Base-by-base conservation (phyloP, 2,113 vertebrate genomes). In the Dryoscopus gambensis region DNA sequence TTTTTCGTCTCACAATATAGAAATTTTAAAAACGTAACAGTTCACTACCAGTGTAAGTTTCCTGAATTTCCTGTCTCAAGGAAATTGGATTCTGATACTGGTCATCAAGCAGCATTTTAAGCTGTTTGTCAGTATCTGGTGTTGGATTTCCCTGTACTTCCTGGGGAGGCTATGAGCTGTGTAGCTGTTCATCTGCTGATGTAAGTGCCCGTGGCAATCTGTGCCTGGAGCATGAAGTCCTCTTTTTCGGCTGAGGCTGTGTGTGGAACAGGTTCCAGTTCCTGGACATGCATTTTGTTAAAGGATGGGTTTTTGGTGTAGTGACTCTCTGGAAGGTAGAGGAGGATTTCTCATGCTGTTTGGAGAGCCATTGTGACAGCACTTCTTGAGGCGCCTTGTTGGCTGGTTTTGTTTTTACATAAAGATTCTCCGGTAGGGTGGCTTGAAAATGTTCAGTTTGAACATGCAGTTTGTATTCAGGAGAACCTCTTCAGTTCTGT, bases 171-270 rank as follows among this genome's bases (percentile, higher is more conserved):
- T 19, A 1, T 62, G 53, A 76, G 42, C 44, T 78, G n/a, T 52
- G 27, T 46, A 77, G 18, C 17, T 21, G n/a, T 42, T 80, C 2
- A 3, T 73, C 27, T 40, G 10, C 27, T 65, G 21, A 4, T 15
- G 1, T 10, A 42, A 42, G n/a, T 93, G 59, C 44, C 42, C 0
- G 0, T 63, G 49, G 52, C 53, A 63, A 18, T 68, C 57, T 40
- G 60, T 71, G 44, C 35, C 55, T 64, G 55, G 31, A 50, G 35
- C 60, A 33, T 23, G 40, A 69, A 13, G n/a, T 56, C 5, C 10
- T 35, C 10, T 22, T 62, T 68, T 74, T 28, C 46, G 39, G 24
- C 52, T 69, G 37, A 19, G 37, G 21, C 44, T 78, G 39, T 46
- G 28, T 28, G 16, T 57, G 59, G 44, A 89, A 50, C 35, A 64